These are phyloP conservation scores for Gryon sp. DNA, from an alignment of 1,140 invertebrate genomes.

Conservation along the genomic window DNA sequence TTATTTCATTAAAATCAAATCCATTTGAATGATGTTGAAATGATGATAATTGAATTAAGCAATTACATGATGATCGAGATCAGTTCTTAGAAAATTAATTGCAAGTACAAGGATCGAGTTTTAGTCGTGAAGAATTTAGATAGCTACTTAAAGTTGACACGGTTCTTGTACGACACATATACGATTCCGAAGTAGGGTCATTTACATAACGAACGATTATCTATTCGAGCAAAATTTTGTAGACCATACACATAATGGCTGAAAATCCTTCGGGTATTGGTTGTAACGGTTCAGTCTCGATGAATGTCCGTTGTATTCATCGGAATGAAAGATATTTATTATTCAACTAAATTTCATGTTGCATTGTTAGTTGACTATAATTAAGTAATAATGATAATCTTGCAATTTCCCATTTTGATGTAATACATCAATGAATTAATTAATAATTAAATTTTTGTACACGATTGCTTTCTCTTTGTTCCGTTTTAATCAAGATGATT, in stretches of 20 bases:
- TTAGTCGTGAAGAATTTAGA: constrained; percentile 32
- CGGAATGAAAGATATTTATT: constrained; percentile 24
- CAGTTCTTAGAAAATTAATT: constrained; percentile 13
- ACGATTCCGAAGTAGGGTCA: constrained; percentile 22
- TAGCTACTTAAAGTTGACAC: constrained; percentile 21
- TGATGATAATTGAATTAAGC: too few relatives aligned
- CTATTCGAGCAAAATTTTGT: constrained; percentile 21
- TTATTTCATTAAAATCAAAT: too few relatives aligned
- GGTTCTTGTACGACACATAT: constrained; percentile 28
- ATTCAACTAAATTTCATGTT: constrained; percentile 10
- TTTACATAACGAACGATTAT: constrained; percentile 44
- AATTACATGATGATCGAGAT: too few relatives aligned
- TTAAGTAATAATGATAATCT: constrained; percentile 19
- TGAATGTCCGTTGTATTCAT: constrained; percentile 8
- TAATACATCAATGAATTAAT: too few relatives aligned
- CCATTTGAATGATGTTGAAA: too few relatives aligned
- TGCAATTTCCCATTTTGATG: too few relatives aligned
- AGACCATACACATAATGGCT: constrained; percentile 19
- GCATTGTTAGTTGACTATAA: constrained; percentile 5
- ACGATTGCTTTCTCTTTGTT: neutral
- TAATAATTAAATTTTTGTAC: too few relatives aligned
- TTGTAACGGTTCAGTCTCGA: constrained; percentile 18
- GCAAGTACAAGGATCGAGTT: neutral
- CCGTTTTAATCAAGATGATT: constrained; percentile 1
- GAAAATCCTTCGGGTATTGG: constrained; percentile 22